Evolutionary conservation across 2,888 invertebrate species (phyloP), one percentile per base, ranked within the genome.

Genomic region (Lottia scabra): DNA sequence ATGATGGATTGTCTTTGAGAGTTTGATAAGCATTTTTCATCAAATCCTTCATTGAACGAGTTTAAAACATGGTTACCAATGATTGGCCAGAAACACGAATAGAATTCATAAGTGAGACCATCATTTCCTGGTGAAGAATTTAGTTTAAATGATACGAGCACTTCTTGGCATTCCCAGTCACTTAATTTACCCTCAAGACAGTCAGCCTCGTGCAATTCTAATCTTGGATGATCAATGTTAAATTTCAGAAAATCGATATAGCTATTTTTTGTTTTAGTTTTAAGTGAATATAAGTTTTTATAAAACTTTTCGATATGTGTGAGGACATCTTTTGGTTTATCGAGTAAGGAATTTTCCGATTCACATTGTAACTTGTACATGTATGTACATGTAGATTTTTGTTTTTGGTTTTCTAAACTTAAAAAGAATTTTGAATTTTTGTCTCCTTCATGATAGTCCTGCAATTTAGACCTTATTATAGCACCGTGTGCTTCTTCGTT

Each of bases 381-480:
- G 30, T 30, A 30, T 30, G 5, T 30, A 30, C 30, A 30, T 30
- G 30, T 30, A 30, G 30, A 30, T 30, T 30, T 48, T 19, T 48
- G 48, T 48, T 48, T 48, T 13, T 48, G 48, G 43, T 66, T 69
- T 70, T 73, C 70, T 19, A 70, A 19, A 16, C 66, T 92, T 90
- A 83, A 93, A 93, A 63, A 66, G 26, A 64, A 75, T 30, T 62
- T 30, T 15, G 19, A 38, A 27, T 71, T 56, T 62, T 69, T 69
- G n/a, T 68, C 72, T 27, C 73, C 68, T 63, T 70, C 56, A 27
- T 70, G 69, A 62, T 70, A 23, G 44, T 46, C 66, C 27, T 70
- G 16, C n/a, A n/a, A n/a, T n/a, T 65, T 68, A 19, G 45, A 43
- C 26, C 66, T n/a, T 38, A 72, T 45, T 63, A 48, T 62, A 45